Evolutionary conservation across 1,140 invertebrate species (phyloP).

Genomic region (Trichogramma pretiosum): DNA sequence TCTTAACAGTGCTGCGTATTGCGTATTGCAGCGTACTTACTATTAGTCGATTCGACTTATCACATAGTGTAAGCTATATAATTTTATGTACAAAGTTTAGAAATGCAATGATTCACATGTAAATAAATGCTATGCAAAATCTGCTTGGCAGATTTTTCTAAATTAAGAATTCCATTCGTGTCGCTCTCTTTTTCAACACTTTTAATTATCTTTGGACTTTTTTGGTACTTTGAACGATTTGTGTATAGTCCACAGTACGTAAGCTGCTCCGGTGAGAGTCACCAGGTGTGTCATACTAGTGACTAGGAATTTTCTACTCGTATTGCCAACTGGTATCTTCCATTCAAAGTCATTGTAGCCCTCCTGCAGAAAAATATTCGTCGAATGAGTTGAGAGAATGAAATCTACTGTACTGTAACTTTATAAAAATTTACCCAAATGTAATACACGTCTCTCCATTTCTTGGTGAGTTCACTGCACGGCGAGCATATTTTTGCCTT

Average conservation of each 20-base stretch:
- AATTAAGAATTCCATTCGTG: slow-evolving; percentile 4
- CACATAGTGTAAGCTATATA: slow-evolving; percentile 5
- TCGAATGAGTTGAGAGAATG: neutral
- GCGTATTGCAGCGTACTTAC: slow-evolving; percentile 16
- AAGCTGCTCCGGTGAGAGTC: slow-evolving; percentile 22
- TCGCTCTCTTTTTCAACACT: too few species aligned
- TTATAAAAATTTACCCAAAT: slow-evolving; percentile 24
- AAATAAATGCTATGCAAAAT: slow-evolving; percentile 12
- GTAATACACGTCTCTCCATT: slow-evolving; percentile 36
- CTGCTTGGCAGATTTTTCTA: slow-evolving; percentile 4
- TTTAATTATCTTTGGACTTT: slow-evolving; percentile 13
- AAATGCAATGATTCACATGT: slow-evolving; percentile 13
- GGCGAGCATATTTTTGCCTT: slow-evolving; percentile 31
- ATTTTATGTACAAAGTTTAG: slow-evolving; percentile 14
- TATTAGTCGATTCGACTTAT: slow-evolving; percentile 7
- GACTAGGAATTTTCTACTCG: slow-evolving; percentile 14
- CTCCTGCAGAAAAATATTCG: slow-evolving; percentile 24
- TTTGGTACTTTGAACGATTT: slow-evolving; percentile 12
- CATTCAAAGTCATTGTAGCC: slow-evolving; percentile 25
- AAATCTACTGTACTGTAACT: neutral
- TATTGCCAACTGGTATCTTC: slow-evolving; percentile 33
- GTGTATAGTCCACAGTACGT: slow-evolving; percentile 21
- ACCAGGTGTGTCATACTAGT: slow-evolving; percentile 24
- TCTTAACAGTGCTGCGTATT: too few species aligned
- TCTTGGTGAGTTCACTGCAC: slow-evolving; percentile 24